Percentiles rank a stretch among this genome's conserved stretches.
phyloP scores from a whole-genome alignment of 2,113 vertebrate genomes.

The Albula glossodonta region DNA sequence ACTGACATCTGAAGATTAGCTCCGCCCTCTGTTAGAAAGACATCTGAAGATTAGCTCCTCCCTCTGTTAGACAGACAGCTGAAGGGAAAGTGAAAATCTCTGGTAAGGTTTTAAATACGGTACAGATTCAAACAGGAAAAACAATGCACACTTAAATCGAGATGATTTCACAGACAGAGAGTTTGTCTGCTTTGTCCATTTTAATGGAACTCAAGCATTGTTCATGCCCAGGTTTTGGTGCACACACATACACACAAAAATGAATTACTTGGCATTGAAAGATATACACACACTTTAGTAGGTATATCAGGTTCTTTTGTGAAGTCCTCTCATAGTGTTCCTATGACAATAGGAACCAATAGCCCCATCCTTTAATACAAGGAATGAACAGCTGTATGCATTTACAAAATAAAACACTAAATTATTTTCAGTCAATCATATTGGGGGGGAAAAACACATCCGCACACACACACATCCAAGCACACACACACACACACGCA shows the following conservation, averaged over 20 bases:
- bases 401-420: neutral
- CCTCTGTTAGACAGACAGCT: slow-evolving; percentile 68
- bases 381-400: neutral
- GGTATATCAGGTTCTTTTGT: neutral
- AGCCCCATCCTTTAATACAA: neutral
- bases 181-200: neutral
- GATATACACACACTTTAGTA: neutral
- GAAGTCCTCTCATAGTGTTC: neutral
- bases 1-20: slow-evolving; percentile 46
- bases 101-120: slow-evolving; percentile 70
- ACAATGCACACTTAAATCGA: slow-evolving; percentile 32
- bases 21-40: slow-evolving; percentile 38
- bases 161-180: neutral
- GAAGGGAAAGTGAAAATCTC: slow-evolving; percentile 72
- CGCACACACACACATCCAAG: neutral
- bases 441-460: neutral
- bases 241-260: neutral
- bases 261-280: neutral
- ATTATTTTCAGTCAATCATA: no score
- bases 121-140: slow-evolving; percentile 59
- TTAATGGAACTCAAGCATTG: neutral
- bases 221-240: neutral
- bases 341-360: neutral
- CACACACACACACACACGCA: neutral
- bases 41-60: slow-evolving; percentile 3